Base-by-base conservation (phyloP, 2,113 vertebrate species). In the Clupea harengus region DNA sequence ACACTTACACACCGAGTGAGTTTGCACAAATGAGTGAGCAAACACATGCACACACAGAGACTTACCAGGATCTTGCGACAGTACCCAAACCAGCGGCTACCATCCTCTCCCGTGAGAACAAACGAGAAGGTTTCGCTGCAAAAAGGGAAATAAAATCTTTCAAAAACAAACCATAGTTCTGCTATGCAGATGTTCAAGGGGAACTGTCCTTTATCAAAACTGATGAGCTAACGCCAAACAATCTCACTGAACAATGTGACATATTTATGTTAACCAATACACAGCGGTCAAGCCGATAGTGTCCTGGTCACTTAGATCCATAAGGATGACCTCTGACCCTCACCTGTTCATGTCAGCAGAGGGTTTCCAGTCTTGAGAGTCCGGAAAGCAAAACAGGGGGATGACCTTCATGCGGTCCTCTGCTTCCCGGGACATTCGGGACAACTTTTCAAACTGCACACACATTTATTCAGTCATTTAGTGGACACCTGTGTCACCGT, bases 61-160 rank as follows among this genome's bases (percentile, higher is more conserved):
- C 97, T 96, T 93, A 99, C 98, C 97, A 99, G 92, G 86, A 99
- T 97, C 93, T 98, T 99, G 90, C 96, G 97, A 94, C 98, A 99
- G 92, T 99, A 99, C 87, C 98, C 97, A 91, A 99, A 99, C 96
- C 97, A 98, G 87, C 98, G 97, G 90, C 97, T 97, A 85, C 98
- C 98, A 22, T 99, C 98, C 92, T 99, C 98, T 45, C 97, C 97
- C 8, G 98, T 99, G 91, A 99, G 91, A 84, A 99, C 97, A 15
- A 99, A 99, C 75, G 98, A 99, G 92, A 99, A 99, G 0, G 97
- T 99, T 95, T 99, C 98, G 89, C 98, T 99, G 93, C 7, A 90
- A 90, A 87, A 7, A 32, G 88, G 89, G 90, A n/a, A 83, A 72
- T 2, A 44, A 78, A 25, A 64, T 72, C 28, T 78, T 78, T 78